A percentile compares a stretch with the other conserved stretches of the same genome.
These are phyloP conservation scores for Encarsia formosa DNA, from an alignment of 2,888 invertebrate species.

Conservation along the genomic window DNA sequence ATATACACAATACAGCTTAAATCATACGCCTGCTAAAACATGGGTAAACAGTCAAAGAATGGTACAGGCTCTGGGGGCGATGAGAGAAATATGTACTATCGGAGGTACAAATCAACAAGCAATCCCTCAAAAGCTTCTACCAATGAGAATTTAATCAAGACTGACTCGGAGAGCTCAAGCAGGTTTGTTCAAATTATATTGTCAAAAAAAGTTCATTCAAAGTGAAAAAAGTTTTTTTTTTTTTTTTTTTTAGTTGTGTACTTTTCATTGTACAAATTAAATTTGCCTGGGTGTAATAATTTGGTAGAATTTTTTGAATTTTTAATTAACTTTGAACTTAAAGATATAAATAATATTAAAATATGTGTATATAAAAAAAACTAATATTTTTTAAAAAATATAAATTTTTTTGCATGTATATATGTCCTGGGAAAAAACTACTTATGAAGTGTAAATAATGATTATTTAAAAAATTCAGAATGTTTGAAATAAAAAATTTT, in stretches of 20 bases:
- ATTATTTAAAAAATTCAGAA: not conserved
- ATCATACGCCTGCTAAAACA: conserved; percentile 27
- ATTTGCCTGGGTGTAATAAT: too few relatives aligned
- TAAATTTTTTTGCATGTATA: not conserved
- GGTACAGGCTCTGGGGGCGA: conserved; percentile 46
- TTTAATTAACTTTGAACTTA: not conserved
- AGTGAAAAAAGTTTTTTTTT: too few relatives aligned
- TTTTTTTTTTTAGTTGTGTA: too few relatives aligned
- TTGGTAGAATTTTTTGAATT: too few relatives aligned
- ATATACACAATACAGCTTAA: conserved; percentile 10
- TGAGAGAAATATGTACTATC: conserved; percentile 45
- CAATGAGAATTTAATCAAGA: conserved; percentile 16
- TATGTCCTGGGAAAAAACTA: too few relatives aligned
- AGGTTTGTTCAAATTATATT: conserved; percentile 26
- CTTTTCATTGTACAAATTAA: too few relatives aligned
- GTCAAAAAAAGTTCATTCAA: too few relatives aligned
- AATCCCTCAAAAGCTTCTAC: conserved; percentile 30
- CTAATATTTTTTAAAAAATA: not conserved
- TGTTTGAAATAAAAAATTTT: not conserved
- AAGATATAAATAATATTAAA: not conserved
- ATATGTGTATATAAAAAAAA: not conserved
- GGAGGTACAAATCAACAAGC: conserved; percentile 42
- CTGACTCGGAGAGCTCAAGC: conserved; percentile 18
- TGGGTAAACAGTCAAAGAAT: conserved; percentile 47
- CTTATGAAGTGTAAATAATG: not conserved